A percentile compares a stretch with the other conserved stretches of the same genome.
Evolutionary conservation across 1,140 invertebrate genomes (phyloP).

Genomic region (Nylanderia fulva): DNA sequence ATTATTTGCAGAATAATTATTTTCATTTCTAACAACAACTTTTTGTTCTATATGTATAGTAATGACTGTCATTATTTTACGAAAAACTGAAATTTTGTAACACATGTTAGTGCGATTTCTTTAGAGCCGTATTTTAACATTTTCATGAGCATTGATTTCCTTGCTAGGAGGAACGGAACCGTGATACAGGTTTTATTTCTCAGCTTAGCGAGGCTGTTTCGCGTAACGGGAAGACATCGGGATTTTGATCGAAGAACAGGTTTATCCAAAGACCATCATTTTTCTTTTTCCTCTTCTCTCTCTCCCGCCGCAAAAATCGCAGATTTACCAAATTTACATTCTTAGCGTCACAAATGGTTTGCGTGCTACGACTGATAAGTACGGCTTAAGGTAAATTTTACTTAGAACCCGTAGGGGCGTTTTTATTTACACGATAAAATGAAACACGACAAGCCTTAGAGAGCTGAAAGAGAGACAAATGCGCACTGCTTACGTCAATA

Average conservation of each 20-base stretch:
- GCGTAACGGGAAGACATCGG: slow-evolving; percentile 47
- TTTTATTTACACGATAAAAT: slow-evolving; percentile 55
- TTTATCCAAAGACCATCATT: slow-evolving; percentile 66
- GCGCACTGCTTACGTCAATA: not conserved
- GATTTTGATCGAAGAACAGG: slow-evolving; percentile 46
- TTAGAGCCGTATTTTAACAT: slow-evolving; percentile 24
- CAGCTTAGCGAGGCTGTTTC: slow-evolving; percentile 67
- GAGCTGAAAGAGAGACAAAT: not conserved
- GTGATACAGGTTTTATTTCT: slow-evolving; percentile 74
- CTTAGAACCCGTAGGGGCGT: not conserved
- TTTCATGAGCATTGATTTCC: slow-evolving; percentile 45
- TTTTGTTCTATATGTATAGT: not conserved
- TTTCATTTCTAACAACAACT: not conserved
- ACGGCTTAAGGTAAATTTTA: slow-evolving; percentile 59
- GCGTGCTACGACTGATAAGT: slow-evolving; percentile 78
- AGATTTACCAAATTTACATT: slow-evolving; percentile 70
- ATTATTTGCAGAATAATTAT: not conserved
- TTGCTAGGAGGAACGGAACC: slow-evolving; percentile 29
- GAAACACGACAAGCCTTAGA: not conserved
- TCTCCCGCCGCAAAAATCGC: slow-evolving; percentile 18
- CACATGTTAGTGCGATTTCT: slow-evolving; percentile 28
- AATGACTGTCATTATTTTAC: not conserved
- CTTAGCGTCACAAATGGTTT: slow-evolving; percentile 65
- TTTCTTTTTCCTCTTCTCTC: slow-evolving; percentile 40
- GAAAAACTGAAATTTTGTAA: not conserved